Base-by-base conservation (phyloP, 2,113 vertebrate genomes). In the Probosciger aterrimus region DNA sequence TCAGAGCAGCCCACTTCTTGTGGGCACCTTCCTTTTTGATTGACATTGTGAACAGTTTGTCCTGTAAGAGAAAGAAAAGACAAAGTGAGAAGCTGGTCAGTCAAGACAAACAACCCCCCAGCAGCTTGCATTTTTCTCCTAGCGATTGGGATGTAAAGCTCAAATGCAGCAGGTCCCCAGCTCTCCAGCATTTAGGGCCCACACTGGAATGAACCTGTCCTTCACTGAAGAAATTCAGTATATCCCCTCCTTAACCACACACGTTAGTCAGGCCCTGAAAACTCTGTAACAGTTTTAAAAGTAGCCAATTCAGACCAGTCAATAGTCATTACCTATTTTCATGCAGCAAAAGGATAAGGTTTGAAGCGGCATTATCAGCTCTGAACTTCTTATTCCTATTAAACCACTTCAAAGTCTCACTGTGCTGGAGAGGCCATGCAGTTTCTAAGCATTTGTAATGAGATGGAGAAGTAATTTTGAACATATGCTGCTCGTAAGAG, bases 1-100 rank as follows among this genome's bases (percentile, higher is more conserved):
- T 98, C 67, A 99, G 97, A 0, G 98, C 97, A 0, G 97, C 98
- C 99, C 99, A 99, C 94, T 99, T 99, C 93, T 98, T 98, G 90
- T 99, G 99, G 4, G 97, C 96, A 2, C 97, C 97, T 39, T 98
- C 99, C 43, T 98, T 98, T 91, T 98, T 98, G 49, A 94, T 80
- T 6, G 98, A 98, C 99, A 99, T 99, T 11, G 10, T 98, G 97
- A 77, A n/a, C 0, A 60, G 4, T 82, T 96, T 91, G 69, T 92
- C 85, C 96, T 98, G 78, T 87, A 80, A 79, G 39, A 69, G 52
- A 76, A 88, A 71, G 35, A 59, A 75, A 46, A 87, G 6, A 16
- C 18, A 77, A 68, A 37, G 44, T 95, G 63, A 94, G 47, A 83
- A 33, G 23, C 62, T 59, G 63, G 31, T 52, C 63, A 41, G 41